Conservation (phyloP, 1,140 invertebrate genomes). For the Sycophaga agraensis region DNA sequence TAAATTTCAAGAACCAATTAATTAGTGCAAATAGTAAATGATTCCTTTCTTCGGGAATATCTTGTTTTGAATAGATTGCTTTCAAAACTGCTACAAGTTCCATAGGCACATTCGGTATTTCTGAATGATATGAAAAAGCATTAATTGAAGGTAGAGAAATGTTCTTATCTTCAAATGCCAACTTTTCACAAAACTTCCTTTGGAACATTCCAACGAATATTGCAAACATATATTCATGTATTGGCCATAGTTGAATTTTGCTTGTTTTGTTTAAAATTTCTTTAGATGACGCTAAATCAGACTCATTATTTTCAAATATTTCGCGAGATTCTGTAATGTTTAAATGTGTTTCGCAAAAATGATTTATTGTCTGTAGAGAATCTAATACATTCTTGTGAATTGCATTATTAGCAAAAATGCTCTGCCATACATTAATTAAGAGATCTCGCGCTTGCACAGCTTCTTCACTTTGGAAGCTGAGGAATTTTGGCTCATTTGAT, state of each 20-base stretch:
- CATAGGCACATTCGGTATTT: constrained; percentile 43
- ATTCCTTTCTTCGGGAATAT: constrained; percentile 6
- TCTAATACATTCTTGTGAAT: constrained; percentile 21
- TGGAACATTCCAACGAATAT: constrained; percentile 38
- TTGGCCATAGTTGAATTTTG: constrained; percentile 49
- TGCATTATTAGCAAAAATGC: constrained; percentile 22
- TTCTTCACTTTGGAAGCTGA: constrained; percentile 28
- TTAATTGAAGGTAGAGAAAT: constrained; percentile 5
- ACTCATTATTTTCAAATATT: constrained; percentile 13
- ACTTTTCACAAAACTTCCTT: constrained; percentile 30
- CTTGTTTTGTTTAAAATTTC: constrained; percentile 16
- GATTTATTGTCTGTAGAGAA: constrained; percentile 22
- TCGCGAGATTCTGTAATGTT: constrained; percentile 19
- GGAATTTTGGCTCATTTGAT: constrained; percentile 33
- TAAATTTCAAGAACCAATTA: constrained; percentile 32
- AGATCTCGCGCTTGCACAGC: constrained; percentile 18
- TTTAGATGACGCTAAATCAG: constrained; percentile 17
- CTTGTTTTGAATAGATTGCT: constrained; percentile 24
- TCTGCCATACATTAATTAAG: constrained; percentile 36
- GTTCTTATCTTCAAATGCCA: neutral
- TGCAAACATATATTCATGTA: constrained; percentile 51
- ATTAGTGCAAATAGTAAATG: constrained; percentile 36
- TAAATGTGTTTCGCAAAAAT: constrained; percentile 30
- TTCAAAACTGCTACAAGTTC: constrained; percentile 41
- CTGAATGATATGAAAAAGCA: neutral